Evolutionary conservation across 2,113 vertebrate genomes (phyloP), one percentile per base, ranked within the genome.

Genomic region (Sapayoa aenigma): DNA sequence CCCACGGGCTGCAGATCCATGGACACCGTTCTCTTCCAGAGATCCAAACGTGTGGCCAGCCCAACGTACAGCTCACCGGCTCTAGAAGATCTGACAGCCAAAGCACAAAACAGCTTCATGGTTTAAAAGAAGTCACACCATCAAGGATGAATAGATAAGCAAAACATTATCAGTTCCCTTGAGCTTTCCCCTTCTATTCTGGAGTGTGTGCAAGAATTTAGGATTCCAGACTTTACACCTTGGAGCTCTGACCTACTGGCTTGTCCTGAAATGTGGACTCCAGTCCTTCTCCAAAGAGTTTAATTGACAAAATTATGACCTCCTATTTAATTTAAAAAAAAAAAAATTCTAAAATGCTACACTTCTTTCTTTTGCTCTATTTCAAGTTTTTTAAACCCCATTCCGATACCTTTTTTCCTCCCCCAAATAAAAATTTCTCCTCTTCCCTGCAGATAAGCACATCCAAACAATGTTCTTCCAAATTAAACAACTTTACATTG

Each of bases 61-160:
- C 72, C 6, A 5, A 23, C 2, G 23, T 0, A 7, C 11, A 23
- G 49, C n/a, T 49, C 2, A 19, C 24, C 9, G 13, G 24, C 49
- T 42, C 77, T 0, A 9, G 7, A 12, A 21, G 10, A 31, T 47
- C 1, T 25, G 56, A 33, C 21, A 79, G 39, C 0, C 13, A 12
- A 79, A 56, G 37, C 50, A 53, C 63, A 31, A 44, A 68, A 19
- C 5, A 28, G 35, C 42, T 28, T 46, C 74, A 8, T 17, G 2
- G 7, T 39, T 67, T 37, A 14, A 42, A 47, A 82, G 9, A 50
- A 81, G 22, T 30, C 12, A 58, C 3, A 2, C 1, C 13, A 35
- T 9, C 9, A n/a, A 16, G 30, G 8, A 76, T 1, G 3, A 60
- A 17, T 10, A 33, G 4, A 30, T 15, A 56, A 66, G 17, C 35